Base-by-base conservation (phyloP, 2,113 vertebrate species). In the Megaceryle maxima region DNA sequence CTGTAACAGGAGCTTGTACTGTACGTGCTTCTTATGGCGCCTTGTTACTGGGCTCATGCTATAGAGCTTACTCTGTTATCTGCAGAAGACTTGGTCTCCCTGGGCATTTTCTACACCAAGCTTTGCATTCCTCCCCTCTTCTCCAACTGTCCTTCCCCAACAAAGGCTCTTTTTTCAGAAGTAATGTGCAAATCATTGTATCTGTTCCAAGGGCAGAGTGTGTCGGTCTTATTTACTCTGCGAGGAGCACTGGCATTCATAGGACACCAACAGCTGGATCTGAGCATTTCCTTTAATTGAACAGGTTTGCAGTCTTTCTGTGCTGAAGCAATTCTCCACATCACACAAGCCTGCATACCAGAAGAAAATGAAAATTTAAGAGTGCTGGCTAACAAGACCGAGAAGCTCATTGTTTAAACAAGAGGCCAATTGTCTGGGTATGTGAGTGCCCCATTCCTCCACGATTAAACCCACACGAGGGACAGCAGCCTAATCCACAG, bases 361-460 rank as follows among this genome's bases (percentile, higher is more conserved):
- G 83, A 82, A 88, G 76, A 89, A 95, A 94, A 97, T 76, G 92
- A 97, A 97, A 96, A 97, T 96, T 96, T 97, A 92, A 93, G 96
- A 96, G 85, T 2, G 11, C 85, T 96, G 97, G 96, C 98, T 97
- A 98, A 98, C 94, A 53, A 97, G 97, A 96, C 96, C 97, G 25
- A 96, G 97, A 86, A 94, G 84, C 94, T 94, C 81, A 96, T 88
- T 94, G 90, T 98, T 97, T 88, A 91, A 97, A 97, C 96, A 98
- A 97, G 97, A 96, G 97, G 91, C 96, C 85, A 83, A 98, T 98
- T 98, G 98, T 98, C 95, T 96, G 91, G 88, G 96, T 87, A 62
- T 87, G 92, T 55, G 24, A 96, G 94, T 81, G 94, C 96, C 88
- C 91, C 77, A 70, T 97, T 98, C 97, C 94, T 97, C 97, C 95